Conservation (phyloP, 2,888 invertebrate species). For the Nasonovia ribisnigri region DNA sequence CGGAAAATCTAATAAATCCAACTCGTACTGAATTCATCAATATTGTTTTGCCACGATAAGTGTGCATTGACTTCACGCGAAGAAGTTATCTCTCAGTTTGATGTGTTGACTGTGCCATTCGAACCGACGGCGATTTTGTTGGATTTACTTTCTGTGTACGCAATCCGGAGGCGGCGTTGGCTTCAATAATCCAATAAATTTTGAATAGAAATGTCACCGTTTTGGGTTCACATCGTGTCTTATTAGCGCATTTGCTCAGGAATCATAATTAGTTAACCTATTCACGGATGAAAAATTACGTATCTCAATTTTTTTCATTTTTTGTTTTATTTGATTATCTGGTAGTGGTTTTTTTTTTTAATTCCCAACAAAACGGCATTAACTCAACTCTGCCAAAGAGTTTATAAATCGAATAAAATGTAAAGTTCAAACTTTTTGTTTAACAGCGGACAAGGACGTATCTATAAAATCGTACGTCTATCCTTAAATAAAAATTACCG, state of each 20-base stretch:
- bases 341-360: too few relatives aligned
- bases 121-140: not conserved
- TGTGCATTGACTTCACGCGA: not conserved
- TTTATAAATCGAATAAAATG: too few relatives aligned
- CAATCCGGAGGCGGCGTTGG: not conserved
- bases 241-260: not conserved
- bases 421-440: too few relatives aligned
- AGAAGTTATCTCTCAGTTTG: not conserved
- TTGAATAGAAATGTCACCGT: not conserved
- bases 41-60: not conserved
- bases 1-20: not conserved
- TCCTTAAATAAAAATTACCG: too few relatives aligned
- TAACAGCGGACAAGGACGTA: too few relatives aligned
- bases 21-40: not conserved
- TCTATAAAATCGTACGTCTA: too few relatives aligned
- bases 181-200: not conserved
- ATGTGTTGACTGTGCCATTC: not conserved
- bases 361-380: too few relatives aligned
- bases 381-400: too few relatives aligned
- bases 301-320: too few relatives aligned
- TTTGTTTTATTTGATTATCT: too few relatives aligned
- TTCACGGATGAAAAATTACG: not conserved
- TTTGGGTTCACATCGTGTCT: not conserved
- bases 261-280: not conserved
- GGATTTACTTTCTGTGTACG: not conserved